Percentiles rank a stretch among this genome's conserved stretches.
These are phyloP conservation scores for Spea bombifrons DNA, from an alignment of 2,113 vertebrate species.

Conservation along the genomic window DNA sequence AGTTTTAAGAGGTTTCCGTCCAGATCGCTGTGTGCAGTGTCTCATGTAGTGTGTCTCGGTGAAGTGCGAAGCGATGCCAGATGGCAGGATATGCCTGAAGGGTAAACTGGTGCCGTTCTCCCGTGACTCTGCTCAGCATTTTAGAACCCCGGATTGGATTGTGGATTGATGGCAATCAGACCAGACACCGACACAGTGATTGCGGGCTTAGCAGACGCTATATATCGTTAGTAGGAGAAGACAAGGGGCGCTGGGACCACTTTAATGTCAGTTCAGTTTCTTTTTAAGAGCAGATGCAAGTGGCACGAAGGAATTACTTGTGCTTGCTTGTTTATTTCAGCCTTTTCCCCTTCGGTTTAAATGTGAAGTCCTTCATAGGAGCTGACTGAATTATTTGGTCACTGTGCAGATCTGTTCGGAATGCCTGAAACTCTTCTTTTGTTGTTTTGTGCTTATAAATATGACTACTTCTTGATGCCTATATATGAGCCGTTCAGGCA, in stretches of 20 bases:
- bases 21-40: constrained; percentile 72
- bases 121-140: constrained; percentile 54
- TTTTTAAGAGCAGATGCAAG: constrained; percentile 53
- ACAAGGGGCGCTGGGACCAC: constrained; percentile 50
- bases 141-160: constrained; percentile 46
- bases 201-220: constrained; percentile 61
- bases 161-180: constrained; percentile 61
- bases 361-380: not conserved
- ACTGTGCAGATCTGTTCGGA: not conserved
- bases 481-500: too few relatives aligned
- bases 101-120: constrained; percentile 72
- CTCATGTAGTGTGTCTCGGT: constrained; percentile 70
- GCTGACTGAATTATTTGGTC: constrained; percentile 2
- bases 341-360: not conserved
- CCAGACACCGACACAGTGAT: constrained; percentile 59
- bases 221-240: constrained; percentile 63
- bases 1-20: constrained; percentile 58
- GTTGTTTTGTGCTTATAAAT: too few relatives aligned
- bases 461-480: too few relatives aligned
- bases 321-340: constrained; percentile 26
- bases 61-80: constrained; percentile 78
- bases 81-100: constrained; percentile 75
- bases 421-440: not conserved
- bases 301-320: constrained; percentile 49
- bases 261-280: constrained; percentile 56